These are phyloP conservation scores for Achatina immaculata DNA, from an alignment of 1,140 invertebrate species.

Conservation along the genomic window DNA sequence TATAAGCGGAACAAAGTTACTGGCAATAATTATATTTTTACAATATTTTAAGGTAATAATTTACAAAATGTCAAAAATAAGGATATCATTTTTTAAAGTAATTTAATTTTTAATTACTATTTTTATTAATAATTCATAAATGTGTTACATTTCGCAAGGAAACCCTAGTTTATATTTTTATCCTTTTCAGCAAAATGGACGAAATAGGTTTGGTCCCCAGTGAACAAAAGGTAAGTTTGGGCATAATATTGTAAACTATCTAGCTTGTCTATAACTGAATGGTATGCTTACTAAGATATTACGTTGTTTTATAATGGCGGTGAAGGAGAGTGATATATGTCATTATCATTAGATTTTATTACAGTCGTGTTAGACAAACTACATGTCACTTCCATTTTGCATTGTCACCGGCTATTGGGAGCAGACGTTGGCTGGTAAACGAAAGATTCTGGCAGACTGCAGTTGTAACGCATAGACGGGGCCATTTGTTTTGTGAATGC, in stretches of 20 bases:
- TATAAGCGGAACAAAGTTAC: background rate
- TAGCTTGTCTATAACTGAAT: too few species aligned
- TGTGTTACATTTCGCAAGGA: background rate
- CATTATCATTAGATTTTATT: too few species aligned
- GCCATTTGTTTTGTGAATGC: too few species aligned
- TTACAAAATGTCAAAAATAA: background rate
- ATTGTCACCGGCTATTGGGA: background rate
- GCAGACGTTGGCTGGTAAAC: too few species aligned
- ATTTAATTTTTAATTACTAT: background rate
- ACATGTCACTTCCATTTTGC: background rate
- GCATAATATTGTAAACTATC: too few species aligned
- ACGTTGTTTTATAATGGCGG: too few species aligned
- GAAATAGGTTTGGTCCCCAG: conserved; percentile 28
- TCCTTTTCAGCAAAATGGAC: conserved; percentile 27
- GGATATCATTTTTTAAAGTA: background rate
- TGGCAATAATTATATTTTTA: background rate
- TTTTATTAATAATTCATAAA: background rate
- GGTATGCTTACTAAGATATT: too few species aligned
- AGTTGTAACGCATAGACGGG: too few species aligned
- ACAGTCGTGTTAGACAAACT: too few species aligned
- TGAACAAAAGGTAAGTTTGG: conserved; percentile 33
- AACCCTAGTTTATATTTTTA: conserved; percentile 3
- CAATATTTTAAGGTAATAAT: background rate
- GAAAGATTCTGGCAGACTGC: too few species aligned
- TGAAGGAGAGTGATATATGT: too few species aligned